phyloP scores from a whole-genome alignment of 2,888 invertebrate species.

The Meganola albula region DNA sequence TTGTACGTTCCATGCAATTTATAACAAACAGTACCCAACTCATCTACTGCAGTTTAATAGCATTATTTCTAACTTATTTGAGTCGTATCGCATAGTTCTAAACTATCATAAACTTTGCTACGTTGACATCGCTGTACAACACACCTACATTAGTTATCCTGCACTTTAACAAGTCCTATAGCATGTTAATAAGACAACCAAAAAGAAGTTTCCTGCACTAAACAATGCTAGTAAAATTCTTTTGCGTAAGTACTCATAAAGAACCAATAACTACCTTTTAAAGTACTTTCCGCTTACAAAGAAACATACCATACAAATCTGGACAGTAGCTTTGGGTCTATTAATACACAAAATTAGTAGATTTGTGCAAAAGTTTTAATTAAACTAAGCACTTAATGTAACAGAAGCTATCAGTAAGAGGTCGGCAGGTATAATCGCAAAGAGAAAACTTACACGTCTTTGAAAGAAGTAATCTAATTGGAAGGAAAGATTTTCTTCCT shows the following conservation, averaged over 20 bases:
- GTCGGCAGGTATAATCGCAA: constrained; percentile 24
- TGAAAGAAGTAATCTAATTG: constrained; percentile 35
- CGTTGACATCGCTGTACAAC: constrained; percentile 6
- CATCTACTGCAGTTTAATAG: constrained; percentile 18
- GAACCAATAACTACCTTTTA: too few species aligned
- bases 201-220: too few species aligned
- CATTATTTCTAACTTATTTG: constrained; percentile 9
- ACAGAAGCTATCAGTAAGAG: constrained; percentile 4
- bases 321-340: too few species aligned
- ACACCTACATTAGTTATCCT: background rate
- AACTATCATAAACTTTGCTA: constrained; percentile 22
- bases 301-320: too few species aligned
- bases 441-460: constrained; percentile 30
- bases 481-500: constrained; percentile 29
- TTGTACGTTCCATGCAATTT: constrained; percentile 6
- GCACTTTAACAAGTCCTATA: too few species aligned
- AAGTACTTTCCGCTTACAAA: too few species aligned
- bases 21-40: constrained; percentile 10
- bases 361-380: constrained; percentile 31
- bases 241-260: too few species aligned
- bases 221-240: too few species aligned
- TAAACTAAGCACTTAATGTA: constrained; percentile 27
- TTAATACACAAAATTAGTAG: too few species aligned
- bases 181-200: too few species aligned
- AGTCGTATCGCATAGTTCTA: constrained; percentile 16